Percentiles rank a stretch among this genome's conserved stretches.
phyloP scores from a whole-genome alignment of 2,888 invertebrate species.

The Temnothorax rugatulus region DNA sequence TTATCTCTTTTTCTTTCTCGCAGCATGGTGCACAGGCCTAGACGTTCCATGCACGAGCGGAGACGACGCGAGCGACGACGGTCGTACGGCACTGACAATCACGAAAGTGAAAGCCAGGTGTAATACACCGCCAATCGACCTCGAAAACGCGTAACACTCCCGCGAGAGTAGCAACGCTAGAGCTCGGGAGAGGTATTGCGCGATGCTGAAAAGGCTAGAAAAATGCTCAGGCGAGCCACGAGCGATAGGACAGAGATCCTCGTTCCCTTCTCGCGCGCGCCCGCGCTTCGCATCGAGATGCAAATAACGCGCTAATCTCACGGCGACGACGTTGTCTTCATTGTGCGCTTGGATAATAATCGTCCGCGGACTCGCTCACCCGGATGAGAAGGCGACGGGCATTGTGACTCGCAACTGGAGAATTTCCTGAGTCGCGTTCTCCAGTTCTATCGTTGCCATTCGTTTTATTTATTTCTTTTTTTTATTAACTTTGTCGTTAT shows the following conservation, averaged over 20 bases:
- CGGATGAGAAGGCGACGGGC: slow-evolving; percentile 40
- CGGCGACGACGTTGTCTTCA: slow-evolving; percentile 50
- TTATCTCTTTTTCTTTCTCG: neutral
- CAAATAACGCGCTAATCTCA: slow-evolving; percentile 69
- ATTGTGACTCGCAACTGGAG: slow-evolving; percentile 26
- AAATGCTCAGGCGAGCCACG: slow-evolving; percentile 44
- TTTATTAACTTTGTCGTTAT: neutral
- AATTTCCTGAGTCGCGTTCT: slow-evolving; percentile 20
- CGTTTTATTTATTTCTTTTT: neutral
- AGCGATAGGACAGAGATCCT: slow-evolving; percentile 28
- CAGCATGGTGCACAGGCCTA: too few relatives aligned
- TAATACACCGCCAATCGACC: slow-evolving; percentile 70
- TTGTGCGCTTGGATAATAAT: slow-evolving; percentile 48
- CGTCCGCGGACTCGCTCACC: slow-evolving; percentile 28
- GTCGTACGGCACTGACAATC: slow-evolving; percentile 61
- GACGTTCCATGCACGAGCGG: neutral
- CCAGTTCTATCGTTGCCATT: neutral
- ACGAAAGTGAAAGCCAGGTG: slow-evolving; percentile 73
- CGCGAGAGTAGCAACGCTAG: slow-evolving; percentile 36
- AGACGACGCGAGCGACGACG: neutral
- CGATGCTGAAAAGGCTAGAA: slow-evolving; percentile 64
- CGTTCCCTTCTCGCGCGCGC: slow-evolving; percentile 38
- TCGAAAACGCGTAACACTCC: slow-evolving; percentile 72
- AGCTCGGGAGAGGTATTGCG: slow-evolving; percentile 51
- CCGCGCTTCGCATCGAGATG: slow-evolving; percentile 43